Evolutionary conservation across 2,113 vertebrate species (phyloP).

Genomic region (Rhynchopsitta pachyrhyncha): DNA sequence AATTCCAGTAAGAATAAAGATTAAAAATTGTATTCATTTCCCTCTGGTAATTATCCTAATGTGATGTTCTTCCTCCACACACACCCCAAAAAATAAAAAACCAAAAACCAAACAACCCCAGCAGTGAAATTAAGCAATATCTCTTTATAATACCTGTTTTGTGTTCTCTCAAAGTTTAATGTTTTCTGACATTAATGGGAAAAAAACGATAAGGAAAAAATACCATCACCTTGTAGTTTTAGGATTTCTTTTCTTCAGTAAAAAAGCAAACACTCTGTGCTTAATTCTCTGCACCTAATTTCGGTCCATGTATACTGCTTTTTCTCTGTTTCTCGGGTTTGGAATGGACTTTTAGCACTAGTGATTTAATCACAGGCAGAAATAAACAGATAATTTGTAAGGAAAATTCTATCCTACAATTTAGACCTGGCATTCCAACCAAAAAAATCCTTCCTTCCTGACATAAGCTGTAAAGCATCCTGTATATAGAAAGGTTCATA

Average conservation of each 20-base stretch:
- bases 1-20: background rate
- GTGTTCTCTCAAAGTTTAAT: background rate
- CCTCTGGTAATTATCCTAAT: background rate
- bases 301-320: background rate
- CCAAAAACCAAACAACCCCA: rapidly evolving
- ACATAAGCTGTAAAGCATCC: background rate
- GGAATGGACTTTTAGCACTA: background rate
- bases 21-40: background rate
- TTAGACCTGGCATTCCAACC: background rate
- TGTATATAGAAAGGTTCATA: background rate
- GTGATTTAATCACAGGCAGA: background rate
- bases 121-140: background rate
- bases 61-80: rapidly evolving
- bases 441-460: background rate
- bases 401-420: background rate
- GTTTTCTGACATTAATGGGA: background rate
- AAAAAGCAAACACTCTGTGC: background rate
- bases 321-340: background rate
- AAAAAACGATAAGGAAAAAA: background rate
- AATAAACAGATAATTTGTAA: background rate
- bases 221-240: rapidly evolving
- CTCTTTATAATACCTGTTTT: background rate
- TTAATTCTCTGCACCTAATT: background rate
- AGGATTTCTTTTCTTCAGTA: background rate
- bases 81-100: background rate